Evolutionary conservation across 2,797 vertebrate genomes (phyloP), one percentile per base, ranked within the genome.

Genomic region (Ctenopoma multispine): DNA sequence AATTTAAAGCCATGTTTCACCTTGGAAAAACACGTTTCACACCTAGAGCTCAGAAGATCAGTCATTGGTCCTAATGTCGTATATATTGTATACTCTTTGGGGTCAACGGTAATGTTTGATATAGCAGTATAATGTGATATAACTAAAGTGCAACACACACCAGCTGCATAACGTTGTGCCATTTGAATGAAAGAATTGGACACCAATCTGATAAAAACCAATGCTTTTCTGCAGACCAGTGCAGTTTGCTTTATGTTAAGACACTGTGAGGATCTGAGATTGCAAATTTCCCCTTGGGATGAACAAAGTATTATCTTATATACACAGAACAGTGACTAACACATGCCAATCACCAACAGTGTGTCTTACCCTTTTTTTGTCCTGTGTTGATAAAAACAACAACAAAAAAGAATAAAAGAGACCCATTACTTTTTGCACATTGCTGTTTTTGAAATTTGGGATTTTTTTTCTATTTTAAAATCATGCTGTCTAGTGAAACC

Each of bases 1-100:
- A 60, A 51, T 66, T 50, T 11, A 46, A 54, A 69, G 27, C 50
- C 65, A 60, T 41, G 23, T 73, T 75, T 72, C 29, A 50, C 46
- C 82, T 50, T 63, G 63, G 27, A 69, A 80, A 61, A 60, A 72
- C 1, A 61, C 49, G 23, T 65, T 63, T 77, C 48, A 59, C 27
- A 63, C 6, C 5, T 23, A n/a, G 12, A 31, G 40, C 34, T 34
- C 2, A 2, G 38, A 63, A 40, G 23, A 27, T 51, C 31, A 49
- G 10, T 41, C 40, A 21, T 18, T 14, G 24, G 7, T 68, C 29
- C 15, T 7, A 14, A 21, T 48, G 21, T 46, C 43, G 43, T 10
- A 41, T 1, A 49, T 20, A 14, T 34, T 15, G 23, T 27, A 31
- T 36, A 43, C 10, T 53, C 27, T 70, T 47, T 72, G 24, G 36